Percentiles rank a stretch among this genome's conserved stretches.
These are phyloP conservation scores for Choristoneura fumiferana DNA, from an alignment of 1,140 invertebrate genomes.

Conservation along the genomic window DNA sequence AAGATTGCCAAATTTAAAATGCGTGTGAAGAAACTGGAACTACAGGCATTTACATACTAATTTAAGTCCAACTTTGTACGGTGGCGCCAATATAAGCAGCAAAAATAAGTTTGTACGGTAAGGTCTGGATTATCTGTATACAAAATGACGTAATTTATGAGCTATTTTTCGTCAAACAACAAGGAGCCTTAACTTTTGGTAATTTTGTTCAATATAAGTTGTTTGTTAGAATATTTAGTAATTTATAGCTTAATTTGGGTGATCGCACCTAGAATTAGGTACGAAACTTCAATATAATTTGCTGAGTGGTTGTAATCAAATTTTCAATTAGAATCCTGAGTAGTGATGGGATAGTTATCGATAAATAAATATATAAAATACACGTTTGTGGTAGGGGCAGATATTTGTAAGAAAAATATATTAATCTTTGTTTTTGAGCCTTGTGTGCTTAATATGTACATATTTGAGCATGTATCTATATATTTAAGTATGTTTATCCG, in stretches of 20 bases:
- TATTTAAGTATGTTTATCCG: too few species aligned
- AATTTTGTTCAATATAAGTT: not conserved
- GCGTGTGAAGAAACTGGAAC: not conserved
- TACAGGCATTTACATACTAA: too few species aligned
- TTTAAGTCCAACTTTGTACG: too few species aligned
- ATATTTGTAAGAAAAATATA: too few species aligned
- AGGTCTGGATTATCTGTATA: not conserved
- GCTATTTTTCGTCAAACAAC: slow-evolving; percentile 7
- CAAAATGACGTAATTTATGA: slow-evolving; percentile 14
- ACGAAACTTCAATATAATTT: slow-evolving; percentile 21
- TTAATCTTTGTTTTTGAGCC: too few species aligned
- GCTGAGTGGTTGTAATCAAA: slow-evolving; percentile 17
- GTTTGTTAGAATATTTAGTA: not conserved
- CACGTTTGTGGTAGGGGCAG: too few species aligned
- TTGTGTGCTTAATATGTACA: too few species aligned
- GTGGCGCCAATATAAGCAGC: not conserved
- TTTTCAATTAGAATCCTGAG: slow-evolving; percentile 23
- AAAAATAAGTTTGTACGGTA: not conserved
- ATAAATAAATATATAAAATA: too few species aligned
- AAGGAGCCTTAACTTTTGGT: slow-evolving; percentile 19
- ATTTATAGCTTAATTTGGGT: slow-evolving; percentile 14
- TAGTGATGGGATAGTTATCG: not conserved
- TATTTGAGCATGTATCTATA: too few species aligned
- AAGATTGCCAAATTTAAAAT: not conserved
- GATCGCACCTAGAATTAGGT: slow-evolving; percentile 8